A percentile compares a stretch with the other conserved stretches of the same genome.
phyloP scores from a whole-genome alignment of 1,140 invertebrate genomes.

The Cherax destructor region DNA sequence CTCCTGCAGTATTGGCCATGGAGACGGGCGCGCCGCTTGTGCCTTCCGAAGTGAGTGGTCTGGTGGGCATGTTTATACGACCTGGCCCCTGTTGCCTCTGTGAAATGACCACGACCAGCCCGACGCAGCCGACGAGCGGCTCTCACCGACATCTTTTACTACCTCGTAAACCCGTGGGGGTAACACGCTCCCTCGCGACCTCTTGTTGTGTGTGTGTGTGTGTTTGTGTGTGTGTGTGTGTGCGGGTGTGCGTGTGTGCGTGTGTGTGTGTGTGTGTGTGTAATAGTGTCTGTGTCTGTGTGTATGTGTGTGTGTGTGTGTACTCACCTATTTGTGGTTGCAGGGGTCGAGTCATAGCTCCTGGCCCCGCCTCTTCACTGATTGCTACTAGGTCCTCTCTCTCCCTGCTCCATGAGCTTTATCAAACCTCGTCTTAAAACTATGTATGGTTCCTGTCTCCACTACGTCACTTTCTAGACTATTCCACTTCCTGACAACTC shows the following conservation, averaged over 20 bases:
- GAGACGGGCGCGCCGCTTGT: not conserved
- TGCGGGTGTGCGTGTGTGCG: not conserved
- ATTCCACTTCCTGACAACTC: no score
- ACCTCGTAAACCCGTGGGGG: conserved; percentile 56
- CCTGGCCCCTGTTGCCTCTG: conserved; percentile 40
- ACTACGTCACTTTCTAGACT: no score
- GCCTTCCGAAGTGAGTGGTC: conserved; percentile 9
- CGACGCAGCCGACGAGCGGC: not conserved
- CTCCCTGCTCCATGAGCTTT: no score
- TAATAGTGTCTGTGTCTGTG: no score
- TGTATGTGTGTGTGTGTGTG: not conserved
- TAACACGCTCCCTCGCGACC: conserved; percentile 48
- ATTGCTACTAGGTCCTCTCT: no score
- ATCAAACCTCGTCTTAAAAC: no score
- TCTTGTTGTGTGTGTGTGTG: not conserved
- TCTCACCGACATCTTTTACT: conserved; percentile 61
- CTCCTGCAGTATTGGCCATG: not conserved
- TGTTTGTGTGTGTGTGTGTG: not conserved
- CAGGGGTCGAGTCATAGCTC: no score
- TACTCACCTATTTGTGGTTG: no score
- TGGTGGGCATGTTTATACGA: conserved; percentile 49
- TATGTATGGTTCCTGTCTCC: no score
- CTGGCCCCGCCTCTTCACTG: no score
- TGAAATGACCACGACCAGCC: conserved; percentile 48
- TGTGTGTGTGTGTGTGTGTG: not conserved